Evolutionary conservation across 2,797 vertebrate genomes (phyloP).

Genomic region (Epinephelus coioides): DNA sequence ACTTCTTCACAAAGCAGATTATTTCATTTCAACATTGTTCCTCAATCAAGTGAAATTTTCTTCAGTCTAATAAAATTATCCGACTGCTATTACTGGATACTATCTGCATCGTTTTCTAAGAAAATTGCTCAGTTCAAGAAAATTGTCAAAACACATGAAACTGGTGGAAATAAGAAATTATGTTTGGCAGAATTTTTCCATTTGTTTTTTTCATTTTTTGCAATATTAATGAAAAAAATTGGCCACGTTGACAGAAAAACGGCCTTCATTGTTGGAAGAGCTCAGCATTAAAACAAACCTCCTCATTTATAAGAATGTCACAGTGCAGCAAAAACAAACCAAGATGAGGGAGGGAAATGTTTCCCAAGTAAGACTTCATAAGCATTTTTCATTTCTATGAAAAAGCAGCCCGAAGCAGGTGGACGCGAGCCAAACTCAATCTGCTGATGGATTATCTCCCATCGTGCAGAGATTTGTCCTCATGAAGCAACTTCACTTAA

Average conservation of each 20-base stretch:
- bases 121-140: slow-evolving; percentile 10
- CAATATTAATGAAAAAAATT: slow-evolving; percentile 24
- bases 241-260: slow-evolving; percentile 17
- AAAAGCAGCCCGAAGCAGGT: slow-evolving; percentile 22
- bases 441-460: slow-evolving; percentile 39
- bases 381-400: slow-evolving; percentile 42
- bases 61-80: slow-evolving; percentile 5
- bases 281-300: slow-evolving; percentile 47
- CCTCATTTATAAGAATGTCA: slow-evolving; percentile 49
- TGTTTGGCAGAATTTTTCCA: slow-evolving; percentile 11
- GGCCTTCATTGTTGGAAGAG: slow-evolving; percentile 17
- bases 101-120: background rate
- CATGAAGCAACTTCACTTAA: slow-evolving; percentile 51
- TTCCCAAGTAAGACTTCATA: slow-evolving; percentile 38
- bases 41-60: slow-evolving; percentile 1
- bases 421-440: slow-evolving; percentile 46
- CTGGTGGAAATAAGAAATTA: slow-evolving; percentile 28
- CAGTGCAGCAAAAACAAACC: slow-evolving; percentile 44
- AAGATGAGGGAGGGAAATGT: slow-evolving; percentile 32
- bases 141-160: slow-evolving; percentile 9
- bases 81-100: background rate
- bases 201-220: slow-evolving; percentile 13
- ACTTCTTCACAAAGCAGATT: background rate
- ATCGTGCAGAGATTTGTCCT: slow-evolving; percentile 36
- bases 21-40: background rate